Conservation (phyloP, 1,140 invertebrate genomes). For the Cydia fagiglandana region DNA sequence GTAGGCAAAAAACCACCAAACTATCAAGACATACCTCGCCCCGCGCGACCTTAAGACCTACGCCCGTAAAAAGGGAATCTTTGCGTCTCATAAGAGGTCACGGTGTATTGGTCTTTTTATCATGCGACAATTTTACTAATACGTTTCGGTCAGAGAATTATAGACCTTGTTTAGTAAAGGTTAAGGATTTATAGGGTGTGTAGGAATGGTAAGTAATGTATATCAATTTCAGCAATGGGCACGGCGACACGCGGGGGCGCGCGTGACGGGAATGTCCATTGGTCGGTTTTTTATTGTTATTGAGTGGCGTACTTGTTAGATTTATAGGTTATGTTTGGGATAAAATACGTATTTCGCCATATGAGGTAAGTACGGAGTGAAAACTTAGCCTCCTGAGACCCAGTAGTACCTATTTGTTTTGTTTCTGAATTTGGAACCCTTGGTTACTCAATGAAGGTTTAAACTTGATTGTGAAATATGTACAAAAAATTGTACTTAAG, state of each 20-base stretch:
- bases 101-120: slow-evolving; percentile 44
- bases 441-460: too few relatives aligned
- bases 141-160: slow-evolving; percentile 33
- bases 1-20: slow-evolving; percentile 55
- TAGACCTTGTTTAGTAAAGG: slow-evolving; percentile 34
- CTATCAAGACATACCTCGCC: slow-evolving; percentile 43
- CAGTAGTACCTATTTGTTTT: too few relatives aligned
- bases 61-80: slow-evolving; percentile 23
- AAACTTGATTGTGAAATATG: too few relatives aligned
- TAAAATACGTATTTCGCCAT: slow-evolving; percentile 18
- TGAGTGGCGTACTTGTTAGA: slow-evolving; percentile 53
- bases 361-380: background rate
- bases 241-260: slow-evolving; percentile 60
- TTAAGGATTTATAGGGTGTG: slow-evolving; percentile 39
- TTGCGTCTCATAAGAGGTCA: slow-evolving; percentile 44
- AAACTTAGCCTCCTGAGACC: too few relatives aligned
- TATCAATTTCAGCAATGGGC: slow-evolving; percentile 75
- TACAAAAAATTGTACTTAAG: too few relatives aligned
- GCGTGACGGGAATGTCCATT: slow-evolving; percentile 68
- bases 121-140: slow-evolving; percentile 36
- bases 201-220: slow-evolving; percentile 54
- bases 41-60: slow-evolving; percentile 20
- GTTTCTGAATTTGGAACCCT: too few relatives aligned
- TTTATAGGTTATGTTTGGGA: slow-evolving; percentile 27
- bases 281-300: slow-evolving; percentile 68